Evolutionary conservation across 2,888 invertebrate genomes (phyloP).

Genomic region (Leptinotarsa haldemani): DNA sequence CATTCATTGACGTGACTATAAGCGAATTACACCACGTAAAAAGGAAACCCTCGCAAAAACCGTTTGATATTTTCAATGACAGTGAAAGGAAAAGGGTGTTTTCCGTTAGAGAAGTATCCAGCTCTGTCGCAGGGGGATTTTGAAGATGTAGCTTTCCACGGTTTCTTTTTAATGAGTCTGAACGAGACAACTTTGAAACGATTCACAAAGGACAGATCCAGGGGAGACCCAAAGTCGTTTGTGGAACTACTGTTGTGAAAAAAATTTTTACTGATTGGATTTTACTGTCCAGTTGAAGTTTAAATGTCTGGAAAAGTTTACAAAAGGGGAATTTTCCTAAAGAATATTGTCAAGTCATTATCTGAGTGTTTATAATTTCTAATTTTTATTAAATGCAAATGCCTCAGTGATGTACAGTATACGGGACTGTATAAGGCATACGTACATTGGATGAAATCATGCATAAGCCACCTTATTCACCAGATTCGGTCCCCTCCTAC

Average conservation of each 20-base stretch:
- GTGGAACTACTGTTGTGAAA: not conserved
- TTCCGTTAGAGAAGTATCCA: conserved; percentile 2
- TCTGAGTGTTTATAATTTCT: no score
- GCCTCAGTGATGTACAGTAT: no score
- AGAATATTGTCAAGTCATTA: no score
- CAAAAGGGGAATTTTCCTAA: no score
- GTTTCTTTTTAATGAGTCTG: conserved; percentile 13
- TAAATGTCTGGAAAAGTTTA: not conserved
- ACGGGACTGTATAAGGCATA: no score
- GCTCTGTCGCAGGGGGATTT: conserved; percentile 3
- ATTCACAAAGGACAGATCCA: not conserved
- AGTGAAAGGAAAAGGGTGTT: conserved; percentile 15
- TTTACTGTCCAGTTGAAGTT: not conserved
- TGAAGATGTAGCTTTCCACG: conserved; percentile 2
- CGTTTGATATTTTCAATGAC: conserved; percentile 12
- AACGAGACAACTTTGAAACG: conserved; percentile 3
- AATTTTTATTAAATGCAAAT: no score
- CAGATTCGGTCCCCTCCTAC: no score
- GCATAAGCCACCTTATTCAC: no score
- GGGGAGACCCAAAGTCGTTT: not conserved
- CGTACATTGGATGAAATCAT: no score
- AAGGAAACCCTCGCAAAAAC: not conserved
- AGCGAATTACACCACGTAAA: not conserved
- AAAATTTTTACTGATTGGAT: not conserved
- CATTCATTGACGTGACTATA: no score